phyloP scores from a whole-genome alignment of 2,113 vertebrate genomes.

The Ariopsis seemanni region DNA sequence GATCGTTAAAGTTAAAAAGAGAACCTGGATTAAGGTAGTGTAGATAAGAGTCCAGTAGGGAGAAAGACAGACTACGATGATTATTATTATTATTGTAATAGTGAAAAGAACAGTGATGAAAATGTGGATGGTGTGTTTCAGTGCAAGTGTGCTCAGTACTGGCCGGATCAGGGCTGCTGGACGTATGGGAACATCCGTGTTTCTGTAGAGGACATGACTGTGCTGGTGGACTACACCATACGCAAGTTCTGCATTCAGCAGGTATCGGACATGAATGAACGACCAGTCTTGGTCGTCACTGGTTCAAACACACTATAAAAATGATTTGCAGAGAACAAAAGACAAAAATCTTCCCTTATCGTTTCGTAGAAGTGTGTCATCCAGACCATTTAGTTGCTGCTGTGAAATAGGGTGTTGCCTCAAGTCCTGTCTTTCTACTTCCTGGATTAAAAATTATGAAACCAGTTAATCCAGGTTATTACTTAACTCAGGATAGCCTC shows the following conservation, averaged over 20 bases:
- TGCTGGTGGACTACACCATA: conserved; percentile 96
- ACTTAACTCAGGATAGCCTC: neutral
- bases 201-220: conserved; percentile 92
- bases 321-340: neutral
- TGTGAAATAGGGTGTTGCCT: neutral
- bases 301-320: too few relatives aligned
- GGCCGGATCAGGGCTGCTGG: conserved; percentile 99
- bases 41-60: too few relatives aligned
- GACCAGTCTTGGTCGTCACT: neutral
- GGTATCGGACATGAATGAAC: conserved; percentile 69
- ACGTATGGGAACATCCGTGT: conserved; percentile 96
- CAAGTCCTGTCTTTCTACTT: neutral
- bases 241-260: conserved; percentile 98
- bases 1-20: neutral
- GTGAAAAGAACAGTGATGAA: neutral
- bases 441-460: neutral
- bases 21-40: neutral
- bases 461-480: neutral
- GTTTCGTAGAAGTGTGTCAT: neutral
- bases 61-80: too few relatives aligned
- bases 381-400: neutral
- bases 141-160: conserved; percentile 99
- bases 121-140: conserved; percentile 56
- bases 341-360: neutral
- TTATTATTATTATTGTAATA: neutral